Percentiles rank a stretch among this genome's conserved stretches.
Evolutionary conservation across 2,888 invertebrate genomes (phyloP).

Genomic region (Anthophora plumipes): DNA sequence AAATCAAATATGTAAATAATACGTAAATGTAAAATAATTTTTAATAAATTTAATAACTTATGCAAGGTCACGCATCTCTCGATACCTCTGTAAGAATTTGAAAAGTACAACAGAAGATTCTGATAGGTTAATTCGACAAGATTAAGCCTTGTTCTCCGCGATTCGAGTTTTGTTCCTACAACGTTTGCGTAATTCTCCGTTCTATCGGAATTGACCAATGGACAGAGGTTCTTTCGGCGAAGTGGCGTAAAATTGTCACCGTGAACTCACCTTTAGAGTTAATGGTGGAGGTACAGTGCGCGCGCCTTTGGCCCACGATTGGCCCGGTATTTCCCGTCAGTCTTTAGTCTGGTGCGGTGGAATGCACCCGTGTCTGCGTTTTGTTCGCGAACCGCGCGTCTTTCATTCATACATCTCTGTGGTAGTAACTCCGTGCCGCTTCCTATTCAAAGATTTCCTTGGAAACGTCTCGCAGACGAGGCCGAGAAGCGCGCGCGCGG

Average conservation of each 20-base stretch:
- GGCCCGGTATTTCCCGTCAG: conserved; percentile 72
- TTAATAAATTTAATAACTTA: conserved; percentile 52
- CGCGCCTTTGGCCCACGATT: conserved; percentile 64
- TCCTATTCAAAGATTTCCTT: conserved; percentile 39
- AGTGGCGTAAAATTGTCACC: not conserved
- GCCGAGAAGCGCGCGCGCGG: conserved; percentile 9
- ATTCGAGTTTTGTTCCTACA: not conserved
- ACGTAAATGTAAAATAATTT: conserved; percentile 47
- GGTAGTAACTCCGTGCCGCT: conserved; percentile 52
- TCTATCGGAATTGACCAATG: conserved; percentile 34
- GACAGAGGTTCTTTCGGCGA: not conserved
- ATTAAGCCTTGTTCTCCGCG: not conserved
- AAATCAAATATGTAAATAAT: conserved; percentile 34
- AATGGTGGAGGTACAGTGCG: conserved; percentile 33
- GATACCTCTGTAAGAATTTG: not conserved
- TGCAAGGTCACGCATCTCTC: not conserved
- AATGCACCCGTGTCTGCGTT: conserved; percentile 74
- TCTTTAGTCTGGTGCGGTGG: conserved; percentile 77
- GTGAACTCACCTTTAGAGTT: conserved; percentile 48
- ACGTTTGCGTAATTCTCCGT: not conserved
- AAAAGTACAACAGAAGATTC: not conserved
- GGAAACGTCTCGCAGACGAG: conserved; percentile 18
- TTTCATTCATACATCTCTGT: conserved; percentile 68
- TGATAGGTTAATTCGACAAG: not conserved
- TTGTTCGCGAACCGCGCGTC: conserved; percentile 72